These are phyloP conservation scores for Dryococelus australis DNA, from an alignment of 2,888 invertebrate species.

Conservation along the genomic window DNA sequence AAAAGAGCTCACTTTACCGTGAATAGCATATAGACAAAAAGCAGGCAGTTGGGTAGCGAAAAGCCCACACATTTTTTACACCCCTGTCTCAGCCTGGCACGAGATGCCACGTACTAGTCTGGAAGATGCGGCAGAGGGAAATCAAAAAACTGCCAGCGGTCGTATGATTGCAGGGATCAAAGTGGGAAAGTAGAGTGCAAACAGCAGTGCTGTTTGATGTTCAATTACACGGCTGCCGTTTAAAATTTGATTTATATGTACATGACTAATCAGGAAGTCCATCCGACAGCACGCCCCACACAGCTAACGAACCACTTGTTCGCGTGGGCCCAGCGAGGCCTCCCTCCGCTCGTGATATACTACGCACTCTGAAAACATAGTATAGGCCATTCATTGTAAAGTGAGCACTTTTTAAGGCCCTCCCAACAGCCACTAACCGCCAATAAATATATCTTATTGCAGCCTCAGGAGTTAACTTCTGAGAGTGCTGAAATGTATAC, in stretches of 20 bases:
- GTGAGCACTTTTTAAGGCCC: too few relatives aligned
- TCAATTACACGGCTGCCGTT: neutral
- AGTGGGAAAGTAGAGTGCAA: neutral
- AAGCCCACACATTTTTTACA: neutral
- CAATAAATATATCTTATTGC: too few relatives aligned
- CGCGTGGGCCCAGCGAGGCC: neutral
- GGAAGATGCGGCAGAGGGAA: neutral
- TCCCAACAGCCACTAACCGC: too few relatives aligned
- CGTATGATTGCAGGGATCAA: neutral
- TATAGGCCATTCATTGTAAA: too few relatives aligned
- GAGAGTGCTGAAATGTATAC: too few relatives aligned
- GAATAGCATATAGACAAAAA: too few relatives aligned
- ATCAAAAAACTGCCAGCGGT: neutral
- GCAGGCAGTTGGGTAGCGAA: too few relatives aligned
- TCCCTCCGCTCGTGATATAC: neutral
- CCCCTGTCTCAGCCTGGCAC: neutral
- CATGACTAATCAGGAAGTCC: conserved; percentile 1
- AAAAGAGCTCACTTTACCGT: too few relatives aligned
- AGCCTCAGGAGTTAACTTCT: too few relatives aligned
- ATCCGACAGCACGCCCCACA: neutral
- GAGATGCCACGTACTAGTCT: neutral
- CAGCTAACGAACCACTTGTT: conserved; percentile 10
- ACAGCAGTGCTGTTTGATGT: neutral
- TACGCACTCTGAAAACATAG: neutral
- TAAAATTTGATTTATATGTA: conserved; percentile 5